Percentiles rank a stretch among this genome's conserved stretches.
phyloP scores from a whole-genome alignment of 1,140 invertebrate genomes.

The Meloidogyne floridensis region DNA sequence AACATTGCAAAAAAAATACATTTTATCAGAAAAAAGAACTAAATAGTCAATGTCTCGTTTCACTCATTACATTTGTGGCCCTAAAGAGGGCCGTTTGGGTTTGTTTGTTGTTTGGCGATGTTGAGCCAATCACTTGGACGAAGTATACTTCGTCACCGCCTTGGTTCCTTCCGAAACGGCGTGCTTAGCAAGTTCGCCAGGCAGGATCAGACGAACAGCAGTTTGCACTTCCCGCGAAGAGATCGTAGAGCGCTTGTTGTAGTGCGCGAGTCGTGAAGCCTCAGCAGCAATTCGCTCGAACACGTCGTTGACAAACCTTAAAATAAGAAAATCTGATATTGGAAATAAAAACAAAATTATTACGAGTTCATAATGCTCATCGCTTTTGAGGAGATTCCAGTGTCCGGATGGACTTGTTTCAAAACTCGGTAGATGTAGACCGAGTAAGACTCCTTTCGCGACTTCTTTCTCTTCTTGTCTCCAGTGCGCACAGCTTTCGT shows the following conservation, averaged over 20 bases:
- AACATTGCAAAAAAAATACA: neutral
- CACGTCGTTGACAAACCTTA: constrained; percentile 72
- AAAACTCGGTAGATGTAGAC: constrained; percentile 44
- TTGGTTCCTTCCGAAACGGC: constrained; percentile 68
- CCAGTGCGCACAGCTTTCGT: constrained; percentile 67
- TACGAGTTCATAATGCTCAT: constrained; percentile 74
- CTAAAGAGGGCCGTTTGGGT: constrained; percentile 34
- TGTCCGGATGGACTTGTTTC: constrained; percentile 67
- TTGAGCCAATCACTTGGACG: constrained; percentile 67
- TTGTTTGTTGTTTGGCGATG: neutral
- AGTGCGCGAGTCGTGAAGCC: constrained; percentile 74
- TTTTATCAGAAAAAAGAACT: neutral
- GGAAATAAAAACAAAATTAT: constrained; percentile 66
- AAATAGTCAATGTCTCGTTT: neutral
- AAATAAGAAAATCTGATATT: neutral
- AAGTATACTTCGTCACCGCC: constrained; percentile 69
- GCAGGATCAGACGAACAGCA: constrained; percentile 66
- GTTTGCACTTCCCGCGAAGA: constrained; percentile 56
- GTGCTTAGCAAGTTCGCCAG: constrained; percentile 67
- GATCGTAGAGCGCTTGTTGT: constrained; percentile 71
- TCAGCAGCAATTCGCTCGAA: constrained; percentile 75
- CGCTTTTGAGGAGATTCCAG: constrained; percentile 69
- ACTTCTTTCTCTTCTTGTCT: constrained; percentile 27
- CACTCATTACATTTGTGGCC: neutral
- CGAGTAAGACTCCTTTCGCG: constrained; percentile 35